Evolutionary conservation across 2,797 vertebrate species (phyloP), one percentile per base, ranked within the genome.

Genomic region (Alauda arvensis): DNA sequence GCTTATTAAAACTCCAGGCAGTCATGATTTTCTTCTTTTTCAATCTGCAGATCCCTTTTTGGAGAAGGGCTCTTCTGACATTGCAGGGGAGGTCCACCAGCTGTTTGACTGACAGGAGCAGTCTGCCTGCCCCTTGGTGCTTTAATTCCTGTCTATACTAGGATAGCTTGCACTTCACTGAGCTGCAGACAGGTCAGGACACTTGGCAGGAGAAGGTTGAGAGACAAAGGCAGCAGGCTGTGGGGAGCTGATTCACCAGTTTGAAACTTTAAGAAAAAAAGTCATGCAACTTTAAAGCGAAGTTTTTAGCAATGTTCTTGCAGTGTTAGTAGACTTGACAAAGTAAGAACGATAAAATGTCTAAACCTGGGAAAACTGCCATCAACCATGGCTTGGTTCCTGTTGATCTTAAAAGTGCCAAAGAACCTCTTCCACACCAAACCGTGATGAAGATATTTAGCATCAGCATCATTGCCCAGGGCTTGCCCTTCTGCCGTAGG

Each of bases 371-470:
- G 87, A 98, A 98, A 96, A 94, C 97, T 91, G 94, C 96, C 77
- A 90, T 96, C 89, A 98, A 84, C 94, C 97, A 98, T 96, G 98
- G 96, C 94, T 96, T 97, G 87, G 94, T 98, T 95, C 96, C 97
- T 97, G 96, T 97, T 91, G 98, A 98, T 89, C 94, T 97, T 82
- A 98, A 98, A 96, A 97, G 97, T 90, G 70, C 97, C 61, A 97
- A 97, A 94, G 98, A 99, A 51, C 97, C 98, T 63, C 91, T 99
- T 29, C 98, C 98, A 10, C 98, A 98, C 61, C 99, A 99, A 96
- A 99, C 98, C 53, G 97, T 99, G 70, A 98, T 99, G 96, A 98
- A 98, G 98, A 99, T 99, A 95, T 99, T 99, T 96, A 99, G 99
- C 97, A 99, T 99, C 97, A 99, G 99, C 96, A 99, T 99, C 96